Conservation (phyloP, 1,140 invertebrate genomes). For the Pogonus chalceus region DNA sequence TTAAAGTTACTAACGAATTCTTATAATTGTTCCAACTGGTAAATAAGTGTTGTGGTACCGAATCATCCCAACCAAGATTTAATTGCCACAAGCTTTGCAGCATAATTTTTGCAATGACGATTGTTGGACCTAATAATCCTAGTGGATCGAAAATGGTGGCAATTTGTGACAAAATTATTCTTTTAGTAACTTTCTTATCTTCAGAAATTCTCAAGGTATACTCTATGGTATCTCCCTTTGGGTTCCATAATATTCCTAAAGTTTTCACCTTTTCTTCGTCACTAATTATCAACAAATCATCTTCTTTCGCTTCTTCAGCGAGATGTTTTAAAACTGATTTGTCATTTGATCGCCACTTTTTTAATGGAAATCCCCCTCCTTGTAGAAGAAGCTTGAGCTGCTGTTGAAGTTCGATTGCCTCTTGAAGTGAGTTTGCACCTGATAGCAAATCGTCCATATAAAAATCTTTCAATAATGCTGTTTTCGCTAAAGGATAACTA, state of each 20-base stretch:
- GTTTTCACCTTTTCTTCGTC: slow-evolving; percentile 1
- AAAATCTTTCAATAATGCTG: slow-evolving; percentile 27
- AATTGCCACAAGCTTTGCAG: slow-evolving; percentile 16
- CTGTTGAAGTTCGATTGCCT: neutral
- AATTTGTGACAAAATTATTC: slow-evolving; percentile 14
- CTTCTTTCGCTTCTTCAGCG: neutral
- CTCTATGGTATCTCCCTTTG: neutral
- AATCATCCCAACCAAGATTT: slow-evolving; percentile 18
- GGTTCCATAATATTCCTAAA: slow-evolving; percentile 11
- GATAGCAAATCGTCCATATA: slow-evolving; percentile 37
- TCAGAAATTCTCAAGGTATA: neutral
- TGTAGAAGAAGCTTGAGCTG: neutral
- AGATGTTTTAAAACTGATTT: neutral
- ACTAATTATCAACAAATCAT: neutral
- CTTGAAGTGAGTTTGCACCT: slow-evolving; percentile 21
- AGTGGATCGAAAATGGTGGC: slow-evolving; percentile 19
- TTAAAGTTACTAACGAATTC: neutral
- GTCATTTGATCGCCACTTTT: neutral
- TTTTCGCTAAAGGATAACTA: slow-evolving; percentile 19
- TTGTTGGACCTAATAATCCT: slow-evolving; percentile 16
- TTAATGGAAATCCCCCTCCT: neutral
- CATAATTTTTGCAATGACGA: slow-evolving; percentile 18
- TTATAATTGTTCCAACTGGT: neutral
- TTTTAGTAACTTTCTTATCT: slow-evolving; percentile 13
- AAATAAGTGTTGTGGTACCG: neutral